Evolutionary conservation across 2,888 invertebrate genomes (phyloP), one percentile per base, ranked within the genome.

Genomic region (Netelia virgata): DNA sequence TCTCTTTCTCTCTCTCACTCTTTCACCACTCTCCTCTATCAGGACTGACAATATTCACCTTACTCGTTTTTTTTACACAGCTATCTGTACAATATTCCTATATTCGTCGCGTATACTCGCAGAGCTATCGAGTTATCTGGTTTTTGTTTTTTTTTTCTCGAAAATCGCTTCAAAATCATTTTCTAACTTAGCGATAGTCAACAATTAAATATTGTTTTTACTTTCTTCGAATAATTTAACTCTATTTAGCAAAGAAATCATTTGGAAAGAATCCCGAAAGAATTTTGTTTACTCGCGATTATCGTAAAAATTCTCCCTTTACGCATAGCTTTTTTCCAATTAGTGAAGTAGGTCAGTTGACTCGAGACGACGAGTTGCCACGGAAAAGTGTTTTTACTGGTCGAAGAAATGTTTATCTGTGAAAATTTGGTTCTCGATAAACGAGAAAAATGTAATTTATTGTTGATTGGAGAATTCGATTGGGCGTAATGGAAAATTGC

Each of bases 1-100:
- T 18, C 77, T 28, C 5, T 23, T 5, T 28, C 5, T 28, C 28
- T 28, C 5, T 28, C 6, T 28, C 28, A 3, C 28, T 28, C 28
- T 28, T 5, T 28, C 28, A n/a, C 5, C 28, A 0, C 23, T 23
- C 23, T 23, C 23, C 57, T 77, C 77, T 70, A 69, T 81, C 77
- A 81, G 69, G 55, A 63, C 53, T 68, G 66, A 70, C 84, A 68
- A 76, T 77, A 53, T 72, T 68, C 66, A 53, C 53, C 70, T 79
- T 61, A 63, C 76, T 63, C 76, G 18, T 80, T 73, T 73, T 73
- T 53, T 57, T 76, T 43, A 64, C 23, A 66, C 64, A 69, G 14
- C 47, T 47, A 47, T 14, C 28, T 70, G 57, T 59, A 18, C 9
- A 16, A n/a, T 10, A n/a, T 63, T 53, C 55, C 47, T 47, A 59